Percentiles rank a stretch among this genome's conserved stretches.
Evolutionary conservation across 1,140 invertebrate species (phyloP).

Genomic region (Listronotus oregonensis): DNA sequence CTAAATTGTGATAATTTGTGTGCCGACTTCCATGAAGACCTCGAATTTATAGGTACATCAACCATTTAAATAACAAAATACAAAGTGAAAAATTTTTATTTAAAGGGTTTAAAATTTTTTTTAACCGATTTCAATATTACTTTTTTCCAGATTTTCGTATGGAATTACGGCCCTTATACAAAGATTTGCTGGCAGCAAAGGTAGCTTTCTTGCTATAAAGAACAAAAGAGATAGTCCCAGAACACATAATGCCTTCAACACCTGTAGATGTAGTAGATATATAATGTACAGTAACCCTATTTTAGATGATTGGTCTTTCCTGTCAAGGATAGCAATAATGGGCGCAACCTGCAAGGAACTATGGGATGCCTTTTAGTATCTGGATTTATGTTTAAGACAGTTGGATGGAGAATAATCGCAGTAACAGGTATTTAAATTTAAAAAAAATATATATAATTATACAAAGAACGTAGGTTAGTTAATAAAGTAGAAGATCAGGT

Average conservation of each 20-base stretch:
- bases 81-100: too few species aligned
- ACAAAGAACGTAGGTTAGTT: background rate
- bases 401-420: constrained; percentile 93
- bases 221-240: constrained; percentile 49
- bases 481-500: too few species aligned
- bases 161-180: constrained; percentile 86
- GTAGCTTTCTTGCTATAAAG: constrained; percentile 50
- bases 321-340: constrained; percentile 75
- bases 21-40: constrained; percentile 95
- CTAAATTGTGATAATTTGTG: constrained; percentile 98
- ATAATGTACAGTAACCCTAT: constrained; percentile 38
- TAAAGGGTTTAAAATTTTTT: too few species aligned
- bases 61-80: too few species aligned
- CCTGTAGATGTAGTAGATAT: constrained; percentile 50
- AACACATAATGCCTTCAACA: constrained; percentile 46
- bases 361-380: constrained; percentile 82
- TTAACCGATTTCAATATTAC: too few species aligned
- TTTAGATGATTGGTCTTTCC: constrained; percentile 75
- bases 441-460: background rate
- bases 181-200: constrained; percentile 72
- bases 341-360: constrained; percentile 78
- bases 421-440: constrained; percentile 67
- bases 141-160: constrained; percentile 74
- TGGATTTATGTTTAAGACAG: constrained; percentile 93
- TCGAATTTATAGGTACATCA: constrained; percentile 74